Evolutionary conservation across 2,797 vertebrate species (phyloP).

Genomic region (Bucorvus abyssinicus): DNA sequence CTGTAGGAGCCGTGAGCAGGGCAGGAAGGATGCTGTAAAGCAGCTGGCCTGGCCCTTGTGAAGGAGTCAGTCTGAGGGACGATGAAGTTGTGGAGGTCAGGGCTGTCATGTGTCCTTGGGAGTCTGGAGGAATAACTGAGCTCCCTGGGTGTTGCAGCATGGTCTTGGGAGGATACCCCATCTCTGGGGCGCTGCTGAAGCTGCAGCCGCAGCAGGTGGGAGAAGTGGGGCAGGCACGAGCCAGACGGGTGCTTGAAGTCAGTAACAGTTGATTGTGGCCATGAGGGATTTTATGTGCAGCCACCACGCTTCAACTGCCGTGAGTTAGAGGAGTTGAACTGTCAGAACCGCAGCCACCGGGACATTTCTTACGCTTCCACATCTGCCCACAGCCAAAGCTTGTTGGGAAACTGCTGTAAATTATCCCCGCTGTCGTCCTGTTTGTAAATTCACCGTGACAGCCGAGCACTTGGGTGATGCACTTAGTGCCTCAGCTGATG

Average conservation of each 20-base stretch:
- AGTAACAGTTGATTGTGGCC: not conserved
- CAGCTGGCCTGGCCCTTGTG: constrained; percentile 28
- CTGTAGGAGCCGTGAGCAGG: not conserved
- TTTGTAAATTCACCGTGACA: not conserved
- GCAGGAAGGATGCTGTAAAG: not conserved
- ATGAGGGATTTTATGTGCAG: not conserved
- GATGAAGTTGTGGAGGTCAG: not conserved
- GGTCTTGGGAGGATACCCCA: not conserved
- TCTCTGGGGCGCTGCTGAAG: not conserved
- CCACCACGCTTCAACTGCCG: not conserved
- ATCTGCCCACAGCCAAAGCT: constrained; percentile 25
- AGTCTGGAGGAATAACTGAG: constrained; percentile 6
- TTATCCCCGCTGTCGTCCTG: not conserved
- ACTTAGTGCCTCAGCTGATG: not conserved
- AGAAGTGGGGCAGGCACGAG: not conserved
- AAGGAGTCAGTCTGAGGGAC: constrained; percentile 13
- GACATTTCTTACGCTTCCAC: not conserved
- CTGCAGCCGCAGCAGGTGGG: not conserved
- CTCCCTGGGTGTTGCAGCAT: not conserved
- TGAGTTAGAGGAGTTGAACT: not conserved
- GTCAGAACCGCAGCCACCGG: not conserved
- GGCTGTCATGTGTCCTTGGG: not conserved
- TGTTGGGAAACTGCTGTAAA: constrained; percentile 14
- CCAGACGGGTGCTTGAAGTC: not conserved
- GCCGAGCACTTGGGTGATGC: not conserved